Percentiles rank a stretch among this genome's conserved stretches.
phyloP scores from a whole-genome alignment of 2,797 vertebrate species.

The Corythornis leucogaster region DNA sequence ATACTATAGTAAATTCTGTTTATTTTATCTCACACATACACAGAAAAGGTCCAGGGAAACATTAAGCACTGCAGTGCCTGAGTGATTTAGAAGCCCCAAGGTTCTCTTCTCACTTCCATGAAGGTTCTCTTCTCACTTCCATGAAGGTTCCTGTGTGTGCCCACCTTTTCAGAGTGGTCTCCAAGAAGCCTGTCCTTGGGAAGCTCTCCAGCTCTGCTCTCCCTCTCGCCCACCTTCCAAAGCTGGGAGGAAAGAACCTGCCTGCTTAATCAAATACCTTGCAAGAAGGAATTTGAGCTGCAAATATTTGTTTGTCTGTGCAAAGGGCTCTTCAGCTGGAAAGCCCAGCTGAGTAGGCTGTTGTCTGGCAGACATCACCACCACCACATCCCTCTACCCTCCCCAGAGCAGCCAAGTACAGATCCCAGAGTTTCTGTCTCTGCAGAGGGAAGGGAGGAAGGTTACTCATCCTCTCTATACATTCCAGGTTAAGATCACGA shows the following conservation, averaged over 20 bases:
- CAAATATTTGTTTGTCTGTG: neutral
- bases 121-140: neutral
- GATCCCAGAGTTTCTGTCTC: neutral
- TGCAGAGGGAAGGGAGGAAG: neutral
- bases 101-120: neutral
- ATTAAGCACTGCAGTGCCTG: neutral
- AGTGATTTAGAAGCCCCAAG: neutral
- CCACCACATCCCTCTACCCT: neutral
- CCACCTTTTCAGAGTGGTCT: neutral
- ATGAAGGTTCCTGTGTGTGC: neutral
- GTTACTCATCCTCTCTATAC: neutral
- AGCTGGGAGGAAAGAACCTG: neutral
- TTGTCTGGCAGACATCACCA: rapidly evolving
- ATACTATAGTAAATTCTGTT: too few relatives aligned
- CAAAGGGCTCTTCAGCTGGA: neutral
- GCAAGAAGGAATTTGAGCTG: neutral
- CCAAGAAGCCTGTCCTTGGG: neutral
- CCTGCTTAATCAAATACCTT: neutral
- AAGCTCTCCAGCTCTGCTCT: neutral
- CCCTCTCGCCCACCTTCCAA: neutral
- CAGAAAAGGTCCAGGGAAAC: neutral
- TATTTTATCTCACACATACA: neutral
- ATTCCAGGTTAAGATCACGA: neutral
- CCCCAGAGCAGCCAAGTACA: neutral
- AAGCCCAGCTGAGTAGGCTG: neutral